Percentiles rank a stretch among this genome's conserved stretches.
These are phyloP conservation scores for Metaphire vulgaris DNA, from an alignment of 1,140 invertebrate genomes.

Conservation along the genomic window DNA sequence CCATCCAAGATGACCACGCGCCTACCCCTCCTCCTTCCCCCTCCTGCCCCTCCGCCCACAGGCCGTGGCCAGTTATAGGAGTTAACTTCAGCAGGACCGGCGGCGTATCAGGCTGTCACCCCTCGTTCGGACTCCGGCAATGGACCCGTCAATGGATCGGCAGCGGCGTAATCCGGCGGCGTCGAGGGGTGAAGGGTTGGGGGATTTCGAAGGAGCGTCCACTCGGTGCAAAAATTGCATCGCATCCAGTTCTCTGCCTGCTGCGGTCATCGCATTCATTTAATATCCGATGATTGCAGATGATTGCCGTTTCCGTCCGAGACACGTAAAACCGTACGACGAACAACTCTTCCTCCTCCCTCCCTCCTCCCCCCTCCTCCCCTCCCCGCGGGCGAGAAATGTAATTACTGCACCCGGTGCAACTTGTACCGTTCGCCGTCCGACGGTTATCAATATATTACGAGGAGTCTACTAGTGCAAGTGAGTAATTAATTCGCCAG, in stretches of 20 bases:
- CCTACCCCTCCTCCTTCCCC: background rate
- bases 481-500: background rate
- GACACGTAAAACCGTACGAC: no score
- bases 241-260: no score
- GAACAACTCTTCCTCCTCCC: no score
- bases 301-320: no score
- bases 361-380: no score
- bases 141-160: background rate
- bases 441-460: constrained; percentile 3
- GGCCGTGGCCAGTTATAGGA: no score
- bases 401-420: background rate
- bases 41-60: no score
- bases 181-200: background rate
- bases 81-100: background rate
- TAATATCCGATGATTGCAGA: no score
- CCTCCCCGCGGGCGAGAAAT: no score
- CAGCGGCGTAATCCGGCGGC: background rate
- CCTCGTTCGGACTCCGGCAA: background rate
- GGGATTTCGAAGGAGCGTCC: background rate
- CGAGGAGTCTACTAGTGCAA: background rate
- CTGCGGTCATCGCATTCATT: no score
- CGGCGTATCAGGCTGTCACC: background rate
- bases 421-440: background rate
- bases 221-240: no score
- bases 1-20: background rate